phyloP scores from a whole-genome alignment of 2,888 invertebrate species.

The Trissoscelio sp. region DNA sequence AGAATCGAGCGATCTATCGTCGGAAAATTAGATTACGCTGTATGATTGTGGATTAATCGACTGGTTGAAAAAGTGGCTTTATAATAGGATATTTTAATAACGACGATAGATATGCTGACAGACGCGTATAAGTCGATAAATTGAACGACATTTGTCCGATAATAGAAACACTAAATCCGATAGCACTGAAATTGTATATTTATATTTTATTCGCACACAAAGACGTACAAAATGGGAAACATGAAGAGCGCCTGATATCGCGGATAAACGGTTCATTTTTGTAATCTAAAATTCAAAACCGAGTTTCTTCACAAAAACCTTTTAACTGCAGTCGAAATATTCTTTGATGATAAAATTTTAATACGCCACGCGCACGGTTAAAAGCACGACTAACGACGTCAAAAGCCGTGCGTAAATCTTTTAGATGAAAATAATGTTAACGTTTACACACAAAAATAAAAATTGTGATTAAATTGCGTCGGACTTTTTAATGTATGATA shows the following conservation, averaged over 20 bases:
- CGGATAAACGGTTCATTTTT: slow-evolving; percentile 26
- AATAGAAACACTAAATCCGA: slow-evolving; percentile 34
- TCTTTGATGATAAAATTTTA: slow-evolving; percentile 38
- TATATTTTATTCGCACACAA: slow-evolving; percentile 21
- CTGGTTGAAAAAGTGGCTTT: too few species aligned
- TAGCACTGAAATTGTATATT: slow-evolving; percentile 10
- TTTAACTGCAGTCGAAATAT: slow-evolving; percentile 25
- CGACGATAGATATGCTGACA: not conserved
- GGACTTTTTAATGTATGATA: not conserved
- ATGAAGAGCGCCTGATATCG: slow-evolving; percentile 18
- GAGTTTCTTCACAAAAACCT: not conserved
- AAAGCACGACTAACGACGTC: too few species aligned
- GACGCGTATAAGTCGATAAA: slow-evolving; percentile 17
- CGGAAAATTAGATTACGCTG: too few species aligned
- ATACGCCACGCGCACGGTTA: too few species aligned
- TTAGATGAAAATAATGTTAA: not conserved
- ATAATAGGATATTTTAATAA: slow-evolving; percentile 15
- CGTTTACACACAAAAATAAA: not conserved
- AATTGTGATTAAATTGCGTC: not conserved
- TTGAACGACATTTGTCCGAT: slow-evolving; percentile 31
- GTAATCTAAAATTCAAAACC: slow-evolving; percentile 35
- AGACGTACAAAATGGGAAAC: slow-evolving; percentile 20
- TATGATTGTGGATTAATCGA: too few species aligned
- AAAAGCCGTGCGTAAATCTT: not conserved
- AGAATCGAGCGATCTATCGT: not conserved